Evolutionary conservation across 2,113 vertebrate genomes (phyloP).

Genomic region (Rousettus leschenaultii): DNA sequence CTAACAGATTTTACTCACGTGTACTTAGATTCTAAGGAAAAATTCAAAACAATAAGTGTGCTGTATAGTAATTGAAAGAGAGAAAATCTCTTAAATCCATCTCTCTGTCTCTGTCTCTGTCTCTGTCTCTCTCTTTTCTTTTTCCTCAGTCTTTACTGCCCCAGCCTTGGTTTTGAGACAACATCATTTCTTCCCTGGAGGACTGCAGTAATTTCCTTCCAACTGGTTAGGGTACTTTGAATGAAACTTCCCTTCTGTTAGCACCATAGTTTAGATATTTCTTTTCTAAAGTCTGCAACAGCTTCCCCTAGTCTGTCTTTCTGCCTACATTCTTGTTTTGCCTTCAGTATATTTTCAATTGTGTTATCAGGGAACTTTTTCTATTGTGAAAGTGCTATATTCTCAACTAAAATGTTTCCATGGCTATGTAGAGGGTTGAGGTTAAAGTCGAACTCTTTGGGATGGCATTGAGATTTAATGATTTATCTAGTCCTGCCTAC

Average conservation of each 20-base stretch:
- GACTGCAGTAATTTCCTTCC: background rate
- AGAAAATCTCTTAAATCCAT: background rate
- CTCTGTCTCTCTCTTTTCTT: background rate
- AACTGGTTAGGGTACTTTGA: background rate
- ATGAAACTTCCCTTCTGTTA: background rate
- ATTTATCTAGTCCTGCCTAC: background rate
- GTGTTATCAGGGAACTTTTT: slow-evolving; percentile 3
- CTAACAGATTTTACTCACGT: background rate
- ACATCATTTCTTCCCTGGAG: background rate
- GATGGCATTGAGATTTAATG: background rate
- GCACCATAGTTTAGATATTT: background rate
- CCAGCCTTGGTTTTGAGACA: background rate
- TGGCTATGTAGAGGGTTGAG: background rate
- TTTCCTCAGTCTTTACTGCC: background rate
- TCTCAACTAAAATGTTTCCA: background rate
- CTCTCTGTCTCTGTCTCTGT: background rate
- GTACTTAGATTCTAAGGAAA: background rate
- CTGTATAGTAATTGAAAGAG: background rate
- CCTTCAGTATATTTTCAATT: background rate
- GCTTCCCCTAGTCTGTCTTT: background rate
- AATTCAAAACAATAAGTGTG: background rate
- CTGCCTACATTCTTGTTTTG: background rate
- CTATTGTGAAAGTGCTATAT: background rate
- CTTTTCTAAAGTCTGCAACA: background rate
- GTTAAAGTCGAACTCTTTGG: background rate